Evolutionary conservation across 2,888 invertebrate genomes (phyloP).

Genomic region (Drosophila diplacantha): DNA sequence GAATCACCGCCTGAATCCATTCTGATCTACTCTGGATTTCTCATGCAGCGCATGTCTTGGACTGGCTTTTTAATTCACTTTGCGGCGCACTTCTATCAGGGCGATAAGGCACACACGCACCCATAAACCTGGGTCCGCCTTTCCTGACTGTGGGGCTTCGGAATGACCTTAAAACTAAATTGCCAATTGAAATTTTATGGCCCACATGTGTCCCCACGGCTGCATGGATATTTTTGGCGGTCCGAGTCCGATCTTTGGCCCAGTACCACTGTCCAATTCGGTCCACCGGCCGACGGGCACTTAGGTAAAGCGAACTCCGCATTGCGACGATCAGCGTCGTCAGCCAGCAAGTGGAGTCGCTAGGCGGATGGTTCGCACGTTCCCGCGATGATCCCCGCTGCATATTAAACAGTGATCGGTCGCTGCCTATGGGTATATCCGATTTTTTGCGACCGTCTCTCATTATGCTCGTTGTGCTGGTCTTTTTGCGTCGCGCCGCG

Average conservation of each 20-base stretch:
- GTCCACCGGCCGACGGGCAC: constrained; percentile 10
- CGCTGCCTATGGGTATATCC: constrained; percentile 62
- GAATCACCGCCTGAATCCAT: constrained; percentile 44
- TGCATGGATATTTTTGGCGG: background rate
- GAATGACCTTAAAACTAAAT: constrained; percentile 64
- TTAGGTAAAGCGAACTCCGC: constrained; percentile 10
- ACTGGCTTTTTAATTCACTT: constrained; percentile 48
- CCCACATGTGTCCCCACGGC: constrained; percentile 49
- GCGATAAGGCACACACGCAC: constrained; percentile 67
- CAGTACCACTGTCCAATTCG: constrained; percentile 7
- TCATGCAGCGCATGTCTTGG: constrained; percentile 59
- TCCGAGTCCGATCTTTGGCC: constrained; percentile 15
- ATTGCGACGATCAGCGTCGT: constrained; percentile 6
- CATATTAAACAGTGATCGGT: constrained; percentile 63
- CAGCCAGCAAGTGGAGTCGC: constrained; percentile 27
- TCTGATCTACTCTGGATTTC: constrained; percentile 32
- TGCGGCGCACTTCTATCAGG: constrained; percentile 58
- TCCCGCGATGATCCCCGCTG: constrained; percentile 46
- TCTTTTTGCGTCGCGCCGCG: constrained; percentile 61
- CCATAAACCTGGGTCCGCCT: constrained; percentile 62
- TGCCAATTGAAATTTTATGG: constrained; percentile 58
- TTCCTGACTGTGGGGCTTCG: constrained; percentile 31
- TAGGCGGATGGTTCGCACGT: constrained; percentile 34
- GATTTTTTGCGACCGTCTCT: constrained; percentile 52
- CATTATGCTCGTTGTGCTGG: constrained; percentile 60